Evolutionary conservation across 2,888 invertebrate species (phyloP).

Genomic region (Nymphalis urticae): DNA sequence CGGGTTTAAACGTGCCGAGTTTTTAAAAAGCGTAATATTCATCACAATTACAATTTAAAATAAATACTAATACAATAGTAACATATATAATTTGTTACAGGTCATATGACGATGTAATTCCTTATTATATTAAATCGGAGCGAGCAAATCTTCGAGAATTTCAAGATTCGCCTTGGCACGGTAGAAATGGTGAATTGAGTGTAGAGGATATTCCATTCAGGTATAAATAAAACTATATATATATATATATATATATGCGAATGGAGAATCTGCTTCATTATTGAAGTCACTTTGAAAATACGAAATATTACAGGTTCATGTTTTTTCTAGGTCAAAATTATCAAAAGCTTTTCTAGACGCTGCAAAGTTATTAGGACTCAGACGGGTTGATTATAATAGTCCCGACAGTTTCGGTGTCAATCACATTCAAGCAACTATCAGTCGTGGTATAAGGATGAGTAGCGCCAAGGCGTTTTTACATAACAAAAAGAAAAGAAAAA

Average conservation of each 20-base stretch:
- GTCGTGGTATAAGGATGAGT: constrained; percentile 76
- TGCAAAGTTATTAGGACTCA: constrained; percentile 83
- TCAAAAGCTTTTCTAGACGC: constrained; percentile 85
- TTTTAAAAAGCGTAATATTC: too few relatives aligned
- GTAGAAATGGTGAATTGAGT: constrained; percentile 81
- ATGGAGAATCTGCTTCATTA: too few relatives aligned
- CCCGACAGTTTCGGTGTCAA: constrained; percentile 83
- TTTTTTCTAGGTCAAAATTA: constrained; percentile 71
- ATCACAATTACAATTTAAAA: background rate
- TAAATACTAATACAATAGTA: background rate
- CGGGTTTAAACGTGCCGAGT: too few relatives aligned
- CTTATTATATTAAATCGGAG: constrained; percentile 84
- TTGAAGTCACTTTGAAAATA: too few relatives aligned
- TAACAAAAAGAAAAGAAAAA: constrained; percentile 75
- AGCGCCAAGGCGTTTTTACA: constrained; percentile 83
- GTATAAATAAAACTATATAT: constrained; percentile 43
- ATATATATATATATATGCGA: too few relatives aligned
- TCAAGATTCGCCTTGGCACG: constrained; percentile 80
- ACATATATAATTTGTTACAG: constrained; percentile 49
- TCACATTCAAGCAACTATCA: constrained; percentile 72
- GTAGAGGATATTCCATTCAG: constrained; percentile 84
- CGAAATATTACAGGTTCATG: too few relatives aligned
- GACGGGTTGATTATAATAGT: constrained; percentile 86
- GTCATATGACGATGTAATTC: constrained; percentile 83
- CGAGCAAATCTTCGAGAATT: constrained; percentile 71